Evolutionary conservation across 2,888 invertebrate species (phyloP), one percentile per base, ranked within the genome.

Genomic region (Macaria liturata): DNA sequence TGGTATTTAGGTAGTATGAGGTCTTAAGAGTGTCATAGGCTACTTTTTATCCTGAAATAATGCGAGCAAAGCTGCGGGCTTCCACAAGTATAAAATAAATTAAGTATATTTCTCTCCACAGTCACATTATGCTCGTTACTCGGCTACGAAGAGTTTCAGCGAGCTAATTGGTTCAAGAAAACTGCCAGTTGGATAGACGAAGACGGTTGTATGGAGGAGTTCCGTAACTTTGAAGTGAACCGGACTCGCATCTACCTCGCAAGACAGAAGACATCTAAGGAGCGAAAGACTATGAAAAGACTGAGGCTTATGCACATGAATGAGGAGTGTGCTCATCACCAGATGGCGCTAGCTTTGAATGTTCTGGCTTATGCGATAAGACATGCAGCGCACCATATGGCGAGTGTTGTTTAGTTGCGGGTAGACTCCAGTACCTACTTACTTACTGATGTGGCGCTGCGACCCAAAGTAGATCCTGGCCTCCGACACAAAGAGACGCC

Each of bases 171-270:
- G 64, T 64, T 59, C 9, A 45, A 69, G n/a, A 80, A 79, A 56
- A 65, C 62, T 3, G 48, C 64, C 3, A 74, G 72, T 51, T 80
- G 79, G 79, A 60, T 77, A 3, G 71, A 75, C 46, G 59, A 70
- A 3, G 50, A 68, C 0, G 79, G 76, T 0, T 80, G 80, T 39
- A 61, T 78, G 3, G 44, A 57, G 3, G 80, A 79, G 54, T 59
- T 66, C 39, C 59, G 34, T 3, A 78, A 78, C 53, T 75, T 57
- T 40, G 49, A 57, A 7, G n/a, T 59, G 7, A 61, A 61, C 42
- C 49, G 50, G 6, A 61, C 57, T 30, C 37, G 48, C 8, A 20
- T 61, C 42, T 43, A 42, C n/a, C 4, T 54, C 3, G 32, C 49
- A 0, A 45, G 30, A 9, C 32, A 43, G 3, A 48, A n/a, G 9